A percentile compares a stretch with the other conserved stretches of the same genome.
phyloP scores from a whole-genome alignment of 2,797 vertebrate genomes.

The Scyliorhinus canicula region DNA sequence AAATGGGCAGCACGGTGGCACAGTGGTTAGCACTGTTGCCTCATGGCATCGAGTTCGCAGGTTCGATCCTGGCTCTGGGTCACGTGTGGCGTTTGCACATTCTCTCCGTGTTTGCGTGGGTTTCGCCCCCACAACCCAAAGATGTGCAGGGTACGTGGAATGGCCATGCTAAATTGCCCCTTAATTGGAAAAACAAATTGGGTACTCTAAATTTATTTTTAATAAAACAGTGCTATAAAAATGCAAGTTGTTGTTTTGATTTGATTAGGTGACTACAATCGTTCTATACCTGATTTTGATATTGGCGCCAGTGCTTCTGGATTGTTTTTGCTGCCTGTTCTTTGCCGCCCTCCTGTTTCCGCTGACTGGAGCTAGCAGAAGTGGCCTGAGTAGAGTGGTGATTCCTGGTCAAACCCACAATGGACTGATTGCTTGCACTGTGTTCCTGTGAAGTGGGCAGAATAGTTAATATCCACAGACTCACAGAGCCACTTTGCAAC shows the following conservation, averaged over 20 bases:
- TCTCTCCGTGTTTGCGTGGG: no score
- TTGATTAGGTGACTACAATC: neutral
- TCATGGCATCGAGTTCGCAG: no score
- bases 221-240: neutral
- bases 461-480: neutral
- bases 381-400: neutral
- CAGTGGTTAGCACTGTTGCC: no score
- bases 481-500: neutral
- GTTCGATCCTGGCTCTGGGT: no score
- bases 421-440: neutral
- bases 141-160: no score
- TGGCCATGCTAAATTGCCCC: no score
- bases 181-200: no score
- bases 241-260: neutral
- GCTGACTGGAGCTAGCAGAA: neutral
- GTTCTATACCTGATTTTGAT: conserved; percentile 58
- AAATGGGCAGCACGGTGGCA: no score
- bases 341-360: conserved; percentile 44
- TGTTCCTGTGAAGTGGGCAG: neutral
- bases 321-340: conserved; percentile 61
- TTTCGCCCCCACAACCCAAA: no score
- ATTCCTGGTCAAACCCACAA: conserved; percentile 20
- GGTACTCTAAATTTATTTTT: no score
- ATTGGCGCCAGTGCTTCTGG: conserved; percentile 65
- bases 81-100: no score